A percentile compares a stretch with the other conserved stretches of the same genome.
Evolutionary conservation across 2,113 vertebrate genomes (phyloP).

Genomic region (Tonatia bakeri): DNA sequence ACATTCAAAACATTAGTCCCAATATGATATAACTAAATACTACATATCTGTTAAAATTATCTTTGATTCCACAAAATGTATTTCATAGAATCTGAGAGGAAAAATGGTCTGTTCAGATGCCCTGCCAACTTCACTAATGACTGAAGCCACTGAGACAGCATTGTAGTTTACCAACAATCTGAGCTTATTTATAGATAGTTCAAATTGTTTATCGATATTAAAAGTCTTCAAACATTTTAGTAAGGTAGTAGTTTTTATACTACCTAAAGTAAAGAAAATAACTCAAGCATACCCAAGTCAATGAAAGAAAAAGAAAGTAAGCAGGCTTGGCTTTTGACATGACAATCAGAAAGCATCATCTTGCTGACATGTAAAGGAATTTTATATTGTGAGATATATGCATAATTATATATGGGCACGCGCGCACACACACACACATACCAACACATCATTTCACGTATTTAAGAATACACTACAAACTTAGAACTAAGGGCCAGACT

Average conservation of each 20-base stretch:
- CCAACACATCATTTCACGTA: not conserved
- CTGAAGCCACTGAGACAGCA: not conserved
- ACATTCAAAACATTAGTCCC: conserved; percentile 29
- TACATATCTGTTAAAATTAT: conserved; percentile 16
- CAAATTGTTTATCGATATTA: not conserved
- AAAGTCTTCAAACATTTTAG: conserved; percentile 18
- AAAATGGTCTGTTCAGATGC: not conserved
- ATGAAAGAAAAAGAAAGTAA: conserved; percentile 25
- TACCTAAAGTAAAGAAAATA: conserved; percentile 39
- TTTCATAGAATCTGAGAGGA: not conserved
- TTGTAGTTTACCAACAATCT: not conserved
- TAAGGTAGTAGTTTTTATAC: not conserved
- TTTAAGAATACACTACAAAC: not conserved
- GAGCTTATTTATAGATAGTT: not conserved
- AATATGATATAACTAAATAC: conserved; percentile 31
- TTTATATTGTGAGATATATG: not conserved
- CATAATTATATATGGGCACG: not conserved
- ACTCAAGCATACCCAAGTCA: conserved; percentile 8
- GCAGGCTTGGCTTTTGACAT: not conserved
- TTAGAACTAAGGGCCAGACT: not conserved
- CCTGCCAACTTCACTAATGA: conserved; percentile 8
- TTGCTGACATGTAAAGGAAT: not conserved
- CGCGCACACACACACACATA: not conserved
- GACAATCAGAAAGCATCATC: not conserved
- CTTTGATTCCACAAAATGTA: conserved; percentile 37